A percentile compares a stretch with the other conserved stretches of the same genome.
These are phyloP conservation scores for Cygnus olor DNA, from an alignment of 2,797 vertebrate genomes.

Conservation along the genomic window DNA sequence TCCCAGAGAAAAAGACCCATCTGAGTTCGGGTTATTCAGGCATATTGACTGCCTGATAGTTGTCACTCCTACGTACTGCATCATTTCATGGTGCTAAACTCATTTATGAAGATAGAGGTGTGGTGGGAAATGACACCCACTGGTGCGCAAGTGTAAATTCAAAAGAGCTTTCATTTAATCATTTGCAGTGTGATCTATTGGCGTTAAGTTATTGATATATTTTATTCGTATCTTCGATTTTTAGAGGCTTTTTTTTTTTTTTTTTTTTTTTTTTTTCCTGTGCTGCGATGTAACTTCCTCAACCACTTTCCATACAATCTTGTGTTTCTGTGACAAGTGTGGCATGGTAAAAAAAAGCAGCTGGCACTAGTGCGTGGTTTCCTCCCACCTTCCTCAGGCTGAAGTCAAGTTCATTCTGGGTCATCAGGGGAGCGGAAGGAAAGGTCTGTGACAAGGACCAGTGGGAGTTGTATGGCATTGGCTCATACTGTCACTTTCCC, in stretches of 20 bases:
- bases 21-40: background rate
- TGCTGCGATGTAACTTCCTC: background rate
- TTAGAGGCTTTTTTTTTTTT: background rate
- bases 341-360: background rate
- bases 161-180: background rate
- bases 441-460: background rate
- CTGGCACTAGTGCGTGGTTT: background rate
- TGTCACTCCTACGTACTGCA: slow-evolving; percentile 34
- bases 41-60: slow-evolving; percentile 6
- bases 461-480: background rate
- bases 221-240: background rate
- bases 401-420: background rate
- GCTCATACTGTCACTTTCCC: background rate
- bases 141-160: slow-evolving; percentile 8
- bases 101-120: slow-evolving; percentile 16
- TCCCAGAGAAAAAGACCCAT: background rate
- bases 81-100: slow-evolving; percentile 22
- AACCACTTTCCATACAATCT: background rate
- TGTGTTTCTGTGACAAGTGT: slow-evolving; percentile 7
- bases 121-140: slow-evolving; percentile 43
- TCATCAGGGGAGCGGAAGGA: background rate
- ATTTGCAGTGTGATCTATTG: background rate
- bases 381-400: background rate
- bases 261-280: background rate
- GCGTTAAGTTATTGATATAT: slow-evolving; percentile 29